These are phyloP conservation scores for Hydrolagus colliei DNA, from an alignment of 2,797 vertebrate genomes.

Conservation along the genomic window DNA sequence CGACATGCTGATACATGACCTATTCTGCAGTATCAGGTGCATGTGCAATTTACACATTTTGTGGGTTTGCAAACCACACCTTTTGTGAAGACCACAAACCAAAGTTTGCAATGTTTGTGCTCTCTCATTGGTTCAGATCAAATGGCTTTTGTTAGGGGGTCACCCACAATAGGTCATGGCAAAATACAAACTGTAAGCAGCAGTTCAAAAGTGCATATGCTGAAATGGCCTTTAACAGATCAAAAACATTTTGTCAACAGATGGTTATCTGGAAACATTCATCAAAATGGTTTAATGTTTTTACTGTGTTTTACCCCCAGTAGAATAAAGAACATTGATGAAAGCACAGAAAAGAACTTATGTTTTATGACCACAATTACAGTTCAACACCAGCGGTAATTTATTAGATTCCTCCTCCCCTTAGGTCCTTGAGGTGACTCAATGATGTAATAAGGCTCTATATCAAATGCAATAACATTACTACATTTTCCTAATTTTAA, in stretches of 20 bases:
- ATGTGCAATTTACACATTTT: neutral
- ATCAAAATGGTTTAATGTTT: too few relatives aligned
- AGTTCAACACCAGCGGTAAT: slow-evolving; percentile 36
- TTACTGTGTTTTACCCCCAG: too few relatives aligned
- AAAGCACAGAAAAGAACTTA: too few relatives aligned
- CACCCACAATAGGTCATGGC: too few relatives aligned
- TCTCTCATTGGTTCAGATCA: neutral
- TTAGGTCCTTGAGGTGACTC: neutral
- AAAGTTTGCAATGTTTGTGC: neutral
- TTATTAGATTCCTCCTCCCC: slow-evolving; percentile 41
- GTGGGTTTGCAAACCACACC: neutral
- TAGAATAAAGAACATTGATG: too few relatives aligned
- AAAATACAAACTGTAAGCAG: too few relatives aligned
- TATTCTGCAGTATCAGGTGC: neutral
- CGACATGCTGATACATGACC: neutral
- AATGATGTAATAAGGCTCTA: too few relatives aligned
- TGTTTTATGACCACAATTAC: slow-evolving; percentile 37
- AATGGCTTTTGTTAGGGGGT: neutral
- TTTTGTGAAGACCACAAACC: neutral
- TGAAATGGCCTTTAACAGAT: too few relatives aligned
- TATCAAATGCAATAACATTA: slow-evolving; percentile 33
- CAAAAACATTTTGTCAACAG: neutral
- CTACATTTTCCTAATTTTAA: slow-evolving; percentile 37
- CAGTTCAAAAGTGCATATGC: too few relatives aligned
- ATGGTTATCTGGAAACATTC: neutral